A percentile compares a stretch with the other conserved stretches of the same genome.
phyloP scores from a whole-genome alignment of 2,113 vertebrate species.

The Proteles cristata region DNA sequence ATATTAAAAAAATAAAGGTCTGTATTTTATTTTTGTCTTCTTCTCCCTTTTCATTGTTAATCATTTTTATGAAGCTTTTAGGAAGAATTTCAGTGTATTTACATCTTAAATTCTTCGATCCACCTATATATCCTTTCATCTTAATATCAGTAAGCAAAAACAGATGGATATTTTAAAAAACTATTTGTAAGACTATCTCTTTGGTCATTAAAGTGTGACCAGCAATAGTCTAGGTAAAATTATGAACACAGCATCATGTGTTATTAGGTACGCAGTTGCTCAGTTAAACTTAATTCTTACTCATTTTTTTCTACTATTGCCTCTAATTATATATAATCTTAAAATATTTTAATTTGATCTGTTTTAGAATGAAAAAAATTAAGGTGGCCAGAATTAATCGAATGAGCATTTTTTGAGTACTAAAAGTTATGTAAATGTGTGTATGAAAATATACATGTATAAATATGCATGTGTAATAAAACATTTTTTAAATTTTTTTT shows the following conservation, averaged over 20 bases:
- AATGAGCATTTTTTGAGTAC: background rate
- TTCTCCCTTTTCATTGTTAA: background rate
- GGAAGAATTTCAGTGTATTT: background rate
- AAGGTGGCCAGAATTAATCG: background rate
- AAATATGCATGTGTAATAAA: background rate
- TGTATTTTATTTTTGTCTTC: background rate
- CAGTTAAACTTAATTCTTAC: conserved; percentile 23
- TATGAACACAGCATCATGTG: background rate
- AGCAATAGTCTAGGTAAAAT: background rate
- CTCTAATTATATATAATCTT: background rate
- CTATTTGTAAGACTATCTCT: background rate
- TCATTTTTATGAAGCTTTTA: background rate
- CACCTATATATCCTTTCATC: background rate
- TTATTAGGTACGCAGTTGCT: background rate
- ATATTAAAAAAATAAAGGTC: background rate
- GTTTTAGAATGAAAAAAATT: conserved; percentile 9
- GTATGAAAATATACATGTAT: background rate
- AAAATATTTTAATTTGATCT: background rate
- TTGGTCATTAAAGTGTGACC: background rate
- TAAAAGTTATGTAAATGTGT: background rate
- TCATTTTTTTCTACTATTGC: background rate
- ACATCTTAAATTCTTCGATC: background rate
- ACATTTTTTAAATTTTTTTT: background rate
- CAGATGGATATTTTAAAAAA: background rate
- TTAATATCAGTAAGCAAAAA: conserved; percentile 33